Conservation (phyloP, 2,888 invertebrate genomes). For the Eretmocerus hayati region DNA sequence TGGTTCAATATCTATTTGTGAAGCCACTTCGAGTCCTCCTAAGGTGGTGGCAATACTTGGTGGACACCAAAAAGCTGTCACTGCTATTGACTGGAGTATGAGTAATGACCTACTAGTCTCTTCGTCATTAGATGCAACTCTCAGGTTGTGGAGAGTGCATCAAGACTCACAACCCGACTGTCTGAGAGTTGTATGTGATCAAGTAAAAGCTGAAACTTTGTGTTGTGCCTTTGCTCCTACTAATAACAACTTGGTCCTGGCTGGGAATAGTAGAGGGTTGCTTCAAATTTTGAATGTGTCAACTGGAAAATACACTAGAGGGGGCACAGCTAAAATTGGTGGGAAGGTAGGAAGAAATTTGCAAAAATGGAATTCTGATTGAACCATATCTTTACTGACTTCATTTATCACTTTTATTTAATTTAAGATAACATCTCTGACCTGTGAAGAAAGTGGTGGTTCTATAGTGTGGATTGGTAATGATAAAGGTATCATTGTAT, state of each 20-base stretch:
- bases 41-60: conserved; percentile 64
- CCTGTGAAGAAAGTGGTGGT: conserved; percentile 66
- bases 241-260: conserved; percentile 80
- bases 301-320: conserved; percentile 71
- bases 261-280: conserved; percentile 66
- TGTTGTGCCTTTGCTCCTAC: conserved; percentile 76
- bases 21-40: conserved; percentile 62
- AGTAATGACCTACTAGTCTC: conserved; percentile 79
- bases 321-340: conserved; percentile 50
- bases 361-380: no score
- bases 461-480: conserved; percentile 73
- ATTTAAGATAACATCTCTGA: conserved; percentile 55
- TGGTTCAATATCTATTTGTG: conserved; percentile 72
- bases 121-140: conserved; percentile 65
- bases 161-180: conserved; percentile 47
- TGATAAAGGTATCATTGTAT: conserved; percentile 65
- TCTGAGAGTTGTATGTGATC: conserved; percentile 60
- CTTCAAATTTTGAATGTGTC: conserved; percentile 77
- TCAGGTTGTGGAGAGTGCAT: conserved; percentile 66
- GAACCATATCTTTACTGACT: no score
- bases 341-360: conserved; percentile 41
- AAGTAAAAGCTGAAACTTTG: conserved; percentile 56
- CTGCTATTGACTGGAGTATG: conserved; percentile 78
- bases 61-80: conserved; percentile 70
- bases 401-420: no score